Evolutionary conservation across 2,888 invertebrate genomes (phyloP), one percentile per base, ranked within the genome.

Genomic region (Pristionchus japonicus): DNA sequence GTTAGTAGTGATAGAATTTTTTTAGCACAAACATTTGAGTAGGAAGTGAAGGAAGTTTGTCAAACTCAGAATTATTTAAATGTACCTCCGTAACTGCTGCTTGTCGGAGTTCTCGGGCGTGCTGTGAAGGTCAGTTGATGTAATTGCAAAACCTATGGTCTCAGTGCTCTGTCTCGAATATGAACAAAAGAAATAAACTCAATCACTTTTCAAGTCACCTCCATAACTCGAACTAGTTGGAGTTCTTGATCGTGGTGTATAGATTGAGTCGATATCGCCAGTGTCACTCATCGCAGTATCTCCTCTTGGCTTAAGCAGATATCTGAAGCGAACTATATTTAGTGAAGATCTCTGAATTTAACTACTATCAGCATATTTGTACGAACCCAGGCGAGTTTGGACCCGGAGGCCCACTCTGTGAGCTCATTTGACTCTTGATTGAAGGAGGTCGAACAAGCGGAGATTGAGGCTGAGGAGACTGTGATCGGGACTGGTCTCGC

Each of bases 401-500:
- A 49, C 92, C 93, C 1, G 93, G 93, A 17, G 94, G 94, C 3
- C 94, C 94, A 43, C 92, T 92, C 88, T 94, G 94, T 34, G 92
- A 93, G 27, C 93, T 93, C 85, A 94, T 91, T 89, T 94, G 94
- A 11, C 92, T 92, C 88, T 93, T 93, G 88, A 94, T 93, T 0
- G 94, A 94, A 27, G 94, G 94, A 7, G 94, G 94, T n/a, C 94
- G 91, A 88, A 92, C 92, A 86, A 94, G 87, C 13, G 94, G 93
- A 61, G 93, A 94, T 61, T 93, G 93, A 3, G 93, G 94, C 86
- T 94, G 93, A 0, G 94, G 94, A 64, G 92, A 92, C 86, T 93
- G 93, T 40, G 93, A 92, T 49, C 93, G 89, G 64, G 92, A 92
- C 37, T 92, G 92, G 89, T 93, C 93, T 37, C 94, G 88, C 3